Conservation (phyloP, 2,113 vertebrate genomes). For the Aphelocoma coerulescens region DNA sequence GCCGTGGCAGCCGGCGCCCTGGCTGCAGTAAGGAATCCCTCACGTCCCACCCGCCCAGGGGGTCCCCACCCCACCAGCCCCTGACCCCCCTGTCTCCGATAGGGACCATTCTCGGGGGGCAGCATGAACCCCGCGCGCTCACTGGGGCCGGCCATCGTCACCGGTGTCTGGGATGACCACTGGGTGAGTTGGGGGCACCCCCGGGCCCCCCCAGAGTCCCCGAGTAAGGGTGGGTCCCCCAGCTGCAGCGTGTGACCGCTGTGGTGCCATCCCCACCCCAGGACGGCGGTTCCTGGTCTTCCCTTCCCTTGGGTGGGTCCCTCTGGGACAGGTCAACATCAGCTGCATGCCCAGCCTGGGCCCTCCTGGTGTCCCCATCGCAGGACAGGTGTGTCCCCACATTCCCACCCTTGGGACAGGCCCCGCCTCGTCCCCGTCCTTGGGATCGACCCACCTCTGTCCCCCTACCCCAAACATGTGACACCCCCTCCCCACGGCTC, state of each 20-base stretch:
- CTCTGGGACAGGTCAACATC: no score
- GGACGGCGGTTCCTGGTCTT: fast-evolving
- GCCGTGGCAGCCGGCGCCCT: conserved; percentile 75
- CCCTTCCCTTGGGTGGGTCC: not conserved
- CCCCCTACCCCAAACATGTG: not conserved
- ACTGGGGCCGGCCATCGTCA: conserved; percentile 78
- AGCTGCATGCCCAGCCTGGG: not conserved
- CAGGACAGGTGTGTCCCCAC: not conserved
- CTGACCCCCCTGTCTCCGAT: not conserved
- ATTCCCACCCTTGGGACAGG: not conserved
- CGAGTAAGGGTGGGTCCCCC: not conserved
- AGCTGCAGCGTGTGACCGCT: not conserved
- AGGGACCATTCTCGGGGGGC: conserved; percentile 80
- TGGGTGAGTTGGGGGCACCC: conserved; percentile 70
- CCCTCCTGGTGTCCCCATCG: not conserved
- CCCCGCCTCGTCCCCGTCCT: not conserved
- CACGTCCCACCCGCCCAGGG: fast-evolving
- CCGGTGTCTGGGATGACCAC: conserved; percentile 81
- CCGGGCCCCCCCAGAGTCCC: fast-evolving
- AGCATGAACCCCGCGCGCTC: conserved; percentile 82
- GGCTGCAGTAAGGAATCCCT: conserved; percentile 63
- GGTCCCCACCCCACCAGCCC: fast-evolving
- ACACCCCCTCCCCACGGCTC: not conserved
- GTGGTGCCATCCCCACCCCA: fast-evolving
- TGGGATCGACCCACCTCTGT: no score